Evolutionary conservation across 1,140 invertebrate species (phyloP), one percentile per base, ranked within the genome.

Genomic region (Probaryconus sp.): DNA sequence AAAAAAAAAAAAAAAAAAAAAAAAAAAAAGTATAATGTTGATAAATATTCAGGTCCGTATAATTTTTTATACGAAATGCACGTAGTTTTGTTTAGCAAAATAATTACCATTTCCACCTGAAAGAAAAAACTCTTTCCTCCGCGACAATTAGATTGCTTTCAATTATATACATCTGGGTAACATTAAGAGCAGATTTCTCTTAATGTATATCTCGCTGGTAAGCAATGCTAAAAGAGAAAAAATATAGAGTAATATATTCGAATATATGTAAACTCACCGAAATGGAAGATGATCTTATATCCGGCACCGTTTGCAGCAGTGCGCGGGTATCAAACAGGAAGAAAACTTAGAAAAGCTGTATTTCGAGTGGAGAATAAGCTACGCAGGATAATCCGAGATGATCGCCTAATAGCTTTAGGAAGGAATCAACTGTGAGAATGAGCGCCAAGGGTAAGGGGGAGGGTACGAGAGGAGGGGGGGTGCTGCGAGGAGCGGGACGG

Each of bases 331-430:
- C 56, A 71, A 74, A 75, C 58, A 63, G 69, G 58, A 75, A 78
- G 81, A 83, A 83, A 83, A 83, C 82, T 83, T 83, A 83, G 81
- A 82, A 83, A 82, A 80, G 82, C 82, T 81, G 80, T 81, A 81
- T 83, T 79, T 78, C 80, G 77, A 82, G 77, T 78, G 76, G 79
- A 74, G 76, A 74, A 77, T 77, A 77, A 77, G 75, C 76, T 77
- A 78, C 79, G 82, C 75, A 76, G 83, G 84, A 84, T 87, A 83
- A 87, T 87, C 85, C 83, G 72, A 84, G 85, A 87, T 87, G 83
- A 87, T 86, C 84, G 82, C 78, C 82, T 87, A 86, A 87, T 87
- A 87, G 86, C 82, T 87, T 87, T 87, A 86, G 79, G 81, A 83
- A 85, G 83, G 85, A 87, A 86, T 86, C 83, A 83, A 77, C 73